phyloP scores from a whole-genome alignment of 2,888 invertebrate species.

The Mythimna impura region DNA sequence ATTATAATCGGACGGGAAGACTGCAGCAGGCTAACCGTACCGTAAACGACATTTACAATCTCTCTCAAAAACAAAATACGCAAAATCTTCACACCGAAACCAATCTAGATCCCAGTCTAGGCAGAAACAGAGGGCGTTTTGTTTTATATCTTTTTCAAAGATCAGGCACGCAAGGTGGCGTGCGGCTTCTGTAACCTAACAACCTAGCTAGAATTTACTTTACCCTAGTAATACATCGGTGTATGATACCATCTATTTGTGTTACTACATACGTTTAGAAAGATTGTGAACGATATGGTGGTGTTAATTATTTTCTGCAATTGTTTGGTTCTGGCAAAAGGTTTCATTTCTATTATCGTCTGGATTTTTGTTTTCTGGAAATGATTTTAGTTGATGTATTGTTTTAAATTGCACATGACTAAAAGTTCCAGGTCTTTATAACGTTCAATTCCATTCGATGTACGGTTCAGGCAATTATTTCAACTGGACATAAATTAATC shows the following conservation, averaged over 20 bases:
- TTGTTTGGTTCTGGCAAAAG: slow-evolving; percentile 4
- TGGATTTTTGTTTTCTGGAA: not conserved
- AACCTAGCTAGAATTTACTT: slow-evolving; percentile 72
- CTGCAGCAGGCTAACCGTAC: too few species aligned
- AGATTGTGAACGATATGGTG: slow-evolving; percentile 37
- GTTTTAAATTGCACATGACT: too few species aligned
- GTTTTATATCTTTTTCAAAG: slow-evolving; percentile 64
- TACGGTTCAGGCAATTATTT: too few species aligned
- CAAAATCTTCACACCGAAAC: slow-evolving; percentile 44
- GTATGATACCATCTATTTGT: slow-evolving; percentile 58
- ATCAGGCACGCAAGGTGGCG: slow-evolving; percentile 78
- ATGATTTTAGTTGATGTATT: not conserved
- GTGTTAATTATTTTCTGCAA: slow-evolving; percentile 47
- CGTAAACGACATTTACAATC: not conserved
- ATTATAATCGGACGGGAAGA: too few species aligned
- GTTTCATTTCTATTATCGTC: not conserved
- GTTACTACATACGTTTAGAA: slow-evolving; percentile 45
- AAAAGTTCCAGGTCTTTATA: too few species aligned
- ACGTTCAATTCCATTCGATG: too few species aligned
- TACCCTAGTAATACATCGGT: slow-evolving; percentile 63
- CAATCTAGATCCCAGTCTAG: slow-evolving; percentile 60
- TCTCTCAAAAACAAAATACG: slow-evolving; percentile 14
- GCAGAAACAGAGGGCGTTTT: slow-evolving; percentile 57
- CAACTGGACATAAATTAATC: too few species aligned
- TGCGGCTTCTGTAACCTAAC: slow-evolving; percentile 72